Evolutionary conservation across 2,113 vertebrate genomes (phyloP).

Genomic region (Paramisgurnus dabryanus): DNA sequence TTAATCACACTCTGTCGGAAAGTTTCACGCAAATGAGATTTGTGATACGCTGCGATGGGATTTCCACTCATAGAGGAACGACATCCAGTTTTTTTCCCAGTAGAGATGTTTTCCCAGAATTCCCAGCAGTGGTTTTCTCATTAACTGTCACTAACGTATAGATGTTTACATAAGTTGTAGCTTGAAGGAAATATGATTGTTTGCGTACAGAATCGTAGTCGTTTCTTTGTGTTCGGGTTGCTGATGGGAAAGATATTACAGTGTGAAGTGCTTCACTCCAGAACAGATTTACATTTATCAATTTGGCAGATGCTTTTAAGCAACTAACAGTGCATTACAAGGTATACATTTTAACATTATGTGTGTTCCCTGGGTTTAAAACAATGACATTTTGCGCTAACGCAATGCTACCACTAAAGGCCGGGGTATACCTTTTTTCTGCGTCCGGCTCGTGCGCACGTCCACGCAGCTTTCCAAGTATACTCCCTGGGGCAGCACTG

Average conservation of each 20-base stretch:
- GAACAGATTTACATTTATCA: neutral
- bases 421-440: too few species aligned
- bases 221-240: neutral
- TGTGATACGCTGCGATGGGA: neutral
- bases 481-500: too few species aligned
- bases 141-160: conserved; percentile 24
- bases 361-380: too few species aligned
- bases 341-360: too few species aligned
- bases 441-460: too few species aligned
- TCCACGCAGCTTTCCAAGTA: too few species aligned
- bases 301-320: too few species aligned
- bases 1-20: conserved; percentile 44
- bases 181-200: conserved; percentile 19
- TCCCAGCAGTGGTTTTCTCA: conserved; percentile 11
- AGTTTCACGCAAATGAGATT: neutral
- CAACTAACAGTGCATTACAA: too few species aligned
- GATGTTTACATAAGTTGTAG: conserved; percentile 20
- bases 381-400: too few species aligned
- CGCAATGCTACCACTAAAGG: too few species aligned
- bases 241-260: conserved; percentile 4
- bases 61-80: conserved; percentile 8
- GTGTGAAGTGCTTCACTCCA: neutral
- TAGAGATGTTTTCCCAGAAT: conserved; percentile 30
- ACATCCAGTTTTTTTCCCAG: conserved; percentile 34
- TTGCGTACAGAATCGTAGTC: conserved; percentile 25